Evolutionary conservation across 2,888 invertebrate species (phyloP).

Genomic region (Dromius quadrimaculatus): DNA sequence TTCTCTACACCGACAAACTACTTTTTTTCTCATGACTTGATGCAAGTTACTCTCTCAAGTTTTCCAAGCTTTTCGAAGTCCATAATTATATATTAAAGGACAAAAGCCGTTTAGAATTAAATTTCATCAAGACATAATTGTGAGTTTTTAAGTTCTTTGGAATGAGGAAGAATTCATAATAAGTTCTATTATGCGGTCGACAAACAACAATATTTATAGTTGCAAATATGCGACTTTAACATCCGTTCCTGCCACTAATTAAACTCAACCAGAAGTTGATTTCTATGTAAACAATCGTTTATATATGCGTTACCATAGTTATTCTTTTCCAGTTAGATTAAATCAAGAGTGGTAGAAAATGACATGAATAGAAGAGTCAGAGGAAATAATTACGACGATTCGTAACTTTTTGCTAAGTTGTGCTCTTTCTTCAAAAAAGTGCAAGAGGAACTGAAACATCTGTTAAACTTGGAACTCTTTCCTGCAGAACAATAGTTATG

Average conservation of each 20-base stretch:
- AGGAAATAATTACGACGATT: constrained; percentile 19
- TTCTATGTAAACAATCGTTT: too few relatives aligned
- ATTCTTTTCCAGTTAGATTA: too few relatives aligned
- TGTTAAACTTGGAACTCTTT: neutral
- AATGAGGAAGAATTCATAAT: constrained; percentile 26
- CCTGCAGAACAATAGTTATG: neutral
- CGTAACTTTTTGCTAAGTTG: neutral
- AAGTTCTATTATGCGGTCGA: constrained; percentile 28
- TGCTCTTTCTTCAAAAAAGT: neutral
- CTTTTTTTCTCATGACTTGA: too few relatives aligned
- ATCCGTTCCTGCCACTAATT: too few relatives aligned
- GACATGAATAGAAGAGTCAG: too few relatives aligned
- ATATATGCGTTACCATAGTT: too few relatives aligned
- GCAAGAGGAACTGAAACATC: neutral
- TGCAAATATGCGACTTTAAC: constrained; percentile 19
- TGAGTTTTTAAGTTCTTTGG: constrained; percentile 43
- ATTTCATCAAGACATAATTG: constrained; percentile 48
- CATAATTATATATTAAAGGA: too few relatives aligned
- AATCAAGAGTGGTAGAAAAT: too few relatives aligned
- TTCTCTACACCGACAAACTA: too few relatives aligned
- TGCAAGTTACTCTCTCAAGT: too few relatives aligned
- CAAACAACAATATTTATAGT: constrained; percentile 4
- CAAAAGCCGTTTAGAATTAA: constrained; percentile 42
- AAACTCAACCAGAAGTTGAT: too few relatives aligned
- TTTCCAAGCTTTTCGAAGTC: too few relatives aligned